Base-by-base conservation (phyloP, 2,797 vertebrate species). In the Bufotes viridis region DNA sequence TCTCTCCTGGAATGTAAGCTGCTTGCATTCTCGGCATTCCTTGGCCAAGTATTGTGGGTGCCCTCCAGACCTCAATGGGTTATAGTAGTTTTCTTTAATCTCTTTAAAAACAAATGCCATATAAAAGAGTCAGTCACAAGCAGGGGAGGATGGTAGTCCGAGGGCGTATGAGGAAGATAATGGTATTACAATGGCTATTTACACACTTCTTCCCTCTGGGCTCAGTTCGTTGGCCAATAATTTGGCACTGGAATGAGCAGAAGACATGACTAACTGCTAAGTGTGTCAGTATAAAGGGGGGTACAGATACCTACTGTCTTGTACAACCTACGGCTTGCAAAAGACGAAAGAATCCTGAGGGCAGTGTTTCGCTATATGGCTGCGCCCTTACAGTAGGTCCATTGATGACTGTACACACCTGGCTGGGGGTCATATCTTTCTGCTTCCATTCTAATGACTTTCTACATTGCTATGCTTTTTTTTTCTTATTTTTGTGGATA, bases 1-100 rank as follows among this genome's bases (percentile, higher is more conserved):
- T 87, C 89, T 93, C 91, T 78, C 87, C 81, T 87, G 67, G 80
- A 75, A 69, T 78, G 93, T 93, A 92, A 93, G 93, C 94, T 90
- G 91, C 84, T 93, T 88, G 74, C 90, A 93, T 94, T 94, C 92
- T 91, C 93, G 91, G 91, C 92, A 94, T 88, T 63, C 58, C 60
- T 42, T 42, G 61, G 13, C n/a, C 20, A 72, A 80, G 65, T 26
- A 79, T 57, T 83, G 81, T 81, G 81, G 81, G 51, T 83, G 63
- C 85, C 79, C 70, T 87, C 65, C 69, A 82, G 86, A 61, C 78
- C 53, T 88, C 82, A 88, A 88, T 88, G 90, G 75, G 89, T 90
- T 90, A 92, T 88, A 90, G 91, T 93, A 89, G 91, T 90, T 92
- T 91, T 91, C 90, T 92, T 93, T 93, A 90, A 93, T 92, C 90